A percentile compares a stretch with the other conserved stretches of the same genome.
Evolutionary conservation across 2,113 vertebrate genomes (phyloP).

Genomic region (Heterocephalus glaber): DNA sequence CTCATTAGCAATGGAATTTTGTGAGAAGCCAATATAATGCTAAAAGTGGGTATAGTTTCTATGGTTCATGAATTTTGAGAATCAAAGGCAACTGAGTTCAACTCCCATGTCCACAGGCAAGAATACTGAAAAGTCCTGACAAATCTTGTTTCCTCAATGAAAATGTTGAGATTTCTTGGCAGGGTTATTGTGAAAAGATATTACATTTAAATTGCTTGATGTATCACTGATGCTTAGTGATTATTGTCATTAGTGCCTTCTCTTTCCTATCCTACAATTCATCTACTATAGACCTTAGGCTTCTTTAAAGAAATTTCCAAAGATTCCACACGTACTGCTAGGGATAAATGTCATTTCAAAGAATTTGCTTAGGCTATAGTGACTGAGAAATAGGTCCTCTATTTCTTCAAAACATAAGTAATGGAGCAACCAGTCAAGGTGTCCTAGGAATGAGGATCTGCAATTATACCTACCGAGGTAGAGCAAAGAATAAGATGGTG

Average conservation of each 20-base stretch:
- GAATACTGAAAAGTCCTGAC: background rate
- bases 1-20: background rate
- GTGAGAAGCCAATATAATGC: background rate
- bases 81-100: background rate
- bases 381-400: background rate
- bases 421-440: background rate
- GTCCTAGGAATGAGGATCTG: background rate
- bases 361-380: background rate
- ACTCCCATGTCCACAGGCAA: background rate
- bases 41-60: background rate
- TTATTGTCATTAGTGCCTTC: background rate
- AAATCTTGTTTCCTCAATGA: background rate
- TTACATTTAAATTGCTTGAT: background rate
- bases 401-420: background rate
- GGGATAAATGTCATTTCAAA: background rate
- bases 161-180: constrained; percentile 13
- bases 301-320: background rate
- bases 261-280: background rate
- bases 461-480: background rate
- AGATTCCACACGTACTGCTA: background rate
- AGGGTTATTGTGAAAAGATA: background rate
- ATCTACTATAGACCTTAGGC: background rate
- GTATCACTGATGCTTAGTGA: background rate
- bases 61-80: background rate
- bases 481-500: background rate